Evolutionary conservation across 2,113 vertebrate species (phyloP).

Genomic region (Equus quagga): DNA sequence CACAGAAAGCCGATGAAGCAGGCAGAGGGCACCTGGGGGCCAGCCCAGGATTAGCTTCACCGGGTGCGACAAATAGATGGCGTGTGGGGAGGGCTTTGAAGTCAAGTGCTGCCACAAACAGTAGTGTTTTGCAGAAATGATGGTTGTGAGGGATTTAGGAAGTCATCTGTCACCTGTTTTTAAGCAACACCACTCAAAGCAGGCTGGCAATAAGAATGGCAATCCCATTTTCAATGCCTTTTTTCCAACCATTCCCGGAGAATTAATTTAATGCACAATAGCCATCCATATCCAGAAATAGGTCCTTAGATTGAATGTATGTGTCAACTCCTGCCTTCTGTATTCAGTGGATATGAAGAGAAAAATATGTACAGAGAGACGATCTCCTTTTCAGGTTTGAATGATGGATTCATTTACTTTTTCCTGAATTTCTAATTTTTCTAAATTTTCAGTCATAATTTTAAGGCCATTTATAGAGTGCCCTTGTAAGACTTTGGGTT

Average conservation of each 20-base stretch:
- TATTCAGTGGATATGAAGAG: neutral
- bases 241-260: neutral
- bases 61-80: constrained; percentile 22
- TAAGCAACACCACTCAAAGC: neutral
- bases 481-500: neutral
- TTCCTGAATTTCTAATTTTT: constrained; percentile 11
- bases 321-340: neutral
- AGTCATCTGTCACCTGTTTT: constrained; percentile 63
- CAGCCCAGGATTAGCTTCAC: constrained; percentile 52
- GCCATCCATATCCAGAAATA: neutral
- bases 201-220: neutral
- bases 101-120: constrained; percentile 60
- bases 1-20: constrained; percentile 36
- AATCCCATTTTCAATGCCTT: neutral
- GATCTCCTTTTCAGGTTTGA: neutral
- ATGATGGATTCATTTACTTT: neutral
- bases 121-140: neutral
- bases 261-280: neutral
- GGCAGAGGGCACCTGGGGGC: constrained; percentile 28
- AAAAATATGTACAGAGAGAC: neutral
- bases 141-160: constrained; percentile 43
- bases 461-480: neutral
- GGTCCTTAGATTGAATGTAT: neutral
- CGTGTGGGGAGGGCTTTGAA: constrained; percentile 44
- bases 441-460: neutral